phyloP scores from a whole-genome alignment of 2,113 vertebrate species.

The Salvator merianae region DNA sequence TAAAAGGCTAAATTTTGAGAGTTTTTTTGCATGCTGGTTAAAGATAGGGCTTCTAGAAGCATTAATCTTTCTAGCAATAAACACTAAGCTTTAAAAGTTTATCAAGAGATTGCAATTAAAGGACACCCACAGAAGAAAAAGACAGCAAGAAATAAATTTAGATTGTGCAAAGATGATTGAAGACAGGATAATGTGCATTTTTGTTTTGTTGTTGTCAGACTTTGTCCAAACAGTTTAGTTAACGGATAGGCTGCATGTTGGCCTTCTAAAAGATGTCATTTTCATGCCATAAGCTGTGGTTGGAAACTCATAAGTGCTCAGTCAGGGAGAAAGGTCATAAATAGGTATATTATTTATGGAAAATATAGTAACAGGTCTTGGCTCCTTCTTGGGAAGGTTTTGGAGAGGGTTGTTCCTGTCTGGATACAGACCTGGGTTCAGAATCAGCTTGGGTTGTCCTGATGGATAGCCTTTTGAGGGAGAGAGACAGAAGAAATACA shows the following conservation, averaged over 20 bases:
- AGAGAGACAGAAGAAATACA: too few species aligned
- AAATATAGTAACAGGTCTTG: too few species aligned
- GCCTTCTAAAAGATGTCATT: neutral
- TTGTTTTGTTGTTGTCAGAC: neutral
- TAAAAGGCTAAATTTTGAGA: slow-evolving; percentile 20
- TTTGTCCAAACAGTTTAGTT: slow-evolving; percentile 1
- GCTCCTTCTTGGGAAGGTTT: too few species aligned
- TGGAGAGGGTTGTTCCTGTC: too few species aligned
- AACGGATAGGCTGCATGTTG: neutral
- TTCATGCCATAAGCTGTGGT: neutral
- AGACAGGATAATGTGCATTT: slow-evolving; percentile 13
- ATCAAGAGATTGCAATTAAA: slow-evolving; percentile 22
- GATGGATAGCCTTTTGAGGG: too few species aligned
- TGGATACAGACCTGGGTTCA: too few species aligned
- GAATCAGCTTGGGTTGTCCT: too few species aligned
- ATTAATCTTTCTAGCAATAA: slow-evolving; percentile 36
- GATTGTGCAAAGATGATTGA: neutral
- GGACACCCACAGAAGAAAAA: neutral
- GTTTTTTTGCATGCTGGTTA: slow-evolving; percentile 10
- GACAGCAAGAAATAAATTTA: neutral
- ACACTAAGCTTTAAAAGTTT: slow-evolving; percentile 25
- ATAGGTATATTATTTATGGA: too few species aligned
- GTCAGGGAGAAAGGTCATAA: neutral
- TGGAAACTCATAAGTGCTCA: neutral
- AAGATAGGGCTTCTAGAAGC: slow-evolving; percentile 39